Evolutionary conservation across 2,888 invertebrate species (phyloP), one percentile per base, ranked within the genome.

Genomic region (Yponomeuta sedellus): DNA sequence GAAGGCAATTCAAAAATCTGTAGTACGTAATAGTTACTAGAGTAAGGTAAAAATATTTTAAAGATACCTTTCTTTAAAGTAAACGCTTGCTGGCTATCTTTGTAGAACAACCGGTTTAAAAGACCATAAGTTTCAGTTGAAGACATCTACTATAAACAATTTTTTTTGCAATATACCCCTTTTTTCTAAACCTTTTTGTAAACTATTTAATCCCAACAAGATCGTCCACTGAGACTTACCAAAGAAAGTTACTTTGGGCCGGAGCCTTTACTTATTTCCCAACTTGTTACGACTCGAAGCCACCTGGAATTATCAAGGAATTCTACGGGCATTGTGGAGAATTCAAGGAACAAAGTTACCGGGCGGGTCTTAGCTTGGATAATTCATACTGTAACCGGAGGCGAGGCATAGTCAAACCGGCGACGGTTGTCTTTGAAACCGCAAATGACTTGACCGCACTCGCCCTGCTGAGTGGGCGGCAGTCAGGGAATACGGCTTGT

Each of bases 391-490:
- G 16, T 12, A 44, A 44, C 44, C 12, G 44, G 8, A 16, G 44
- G 44, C 44, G 44, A 52, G 44, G 44, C 44, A 16, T n/a, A 52
- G 44, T 52, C 44, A 52, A 52, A 52, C 44, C 44, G 44, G 16
- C 44, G 44, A 52, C 44, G 44, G 44, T 52, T 52, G 44, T 52
- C 44, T 52, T 44, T 52, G 44, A 52, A 52, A 52, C 44, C 44
- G 44, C 44, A 52, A 52, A 52, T 12, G 44, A 52, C 44, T 52
- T 16, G 44, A 52, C 44, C 44, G 44, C 44, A 5, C 16, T 16
- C 44, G 44, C 44, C 12, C 16, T 16, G 44, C 44, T 52, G 44
- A 52, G 44, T 52, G 16, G n/a, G 10, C 5, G 44, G 16, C 4
- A 52, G 44, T 52, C 44, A 52, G 44, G 44, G 44, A 52, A 52